Evolutionary conservation across 2,797 vertebrate species (phyloP).

Genomic region (Dryobates pubescens): DNA sequence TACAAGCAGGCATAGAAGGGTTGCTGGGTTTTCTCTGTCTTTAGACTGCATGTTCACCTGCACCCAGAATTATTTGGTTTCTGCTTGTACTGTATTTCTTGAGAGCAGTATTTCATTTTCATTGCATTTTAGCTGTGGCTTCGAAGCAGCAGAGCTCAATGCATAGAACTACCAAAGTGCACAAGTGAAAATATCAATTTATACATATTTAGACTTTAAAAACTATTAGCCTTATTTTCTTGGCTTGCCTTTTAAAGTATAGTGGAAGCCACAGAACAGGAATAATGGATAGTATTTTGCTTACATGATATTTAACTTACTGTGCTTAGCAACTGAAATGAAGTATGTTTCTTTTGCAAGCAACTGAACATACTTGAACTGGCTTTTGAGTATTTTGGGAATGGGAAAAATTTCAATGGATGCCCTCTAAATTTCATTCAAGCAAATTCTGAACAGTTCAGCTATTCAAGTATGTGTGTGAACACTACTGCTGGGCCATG

Average conservation of each 20-base stretch:
- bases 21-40: neutral
- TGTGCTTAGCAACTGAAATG: neutral
- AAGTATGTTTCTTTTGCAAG: neutral
- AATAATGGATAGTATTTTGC: neutral
- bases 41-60: neutral
- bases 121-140: neutral
- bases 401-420: neutral
- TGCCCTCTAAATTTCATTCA: neutral
- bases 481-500: neutral
- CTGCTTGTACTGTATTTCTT: neutral
- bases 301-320: neutral
- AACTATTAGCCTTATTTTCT: neutral
- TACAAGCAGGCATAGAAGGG: neutral
- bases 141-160: neutral
- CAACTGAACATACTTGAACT: neutral
- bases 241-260: neutral
- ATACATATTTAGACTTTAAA: neutral
- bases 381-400: neutral
- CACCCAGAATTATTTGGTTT: neutral
- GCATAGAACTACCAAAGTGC: neutral
- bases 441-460: neutral
- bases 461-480: neutral
- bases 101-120: neutral
- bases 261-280: neutral
- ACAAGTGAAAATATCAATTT: neutral